Evolutionary conservation across 2,113 vertebrate genomes (phyloP).

Genomic region (Coptodon rendalli): DNA sequence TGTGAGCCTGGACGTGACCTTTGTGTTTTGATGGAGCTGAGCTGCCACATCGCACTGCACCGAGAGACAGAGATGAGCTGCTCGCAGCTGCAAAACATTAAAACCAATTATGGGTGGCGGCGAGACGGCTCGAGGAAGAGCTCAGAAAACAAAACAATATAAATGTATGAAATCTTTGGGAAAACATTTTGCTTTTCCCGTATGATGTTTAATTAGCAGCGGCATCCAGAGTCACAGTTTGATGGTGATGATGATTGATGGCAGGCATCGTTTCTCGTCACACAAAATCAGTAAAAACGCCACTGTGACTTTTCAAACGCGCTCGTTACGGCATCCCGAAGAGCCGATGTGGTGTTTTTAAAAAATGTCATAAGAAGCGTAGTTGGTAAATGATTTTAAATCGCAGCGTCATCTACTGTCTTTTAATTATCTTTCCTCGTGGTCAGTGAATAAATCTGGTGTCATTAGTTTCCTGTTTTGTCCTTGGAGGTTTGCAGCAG

Average conservation of each 20-base stretch:
- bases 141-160: neutral
- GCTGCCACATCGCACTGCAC: neutral
- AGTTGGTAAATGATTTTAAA: neutral
- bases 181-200: neutral
- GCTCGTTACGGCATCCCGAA: neutral
- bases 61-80: neutral
- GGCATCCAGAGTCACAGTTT: neutral
- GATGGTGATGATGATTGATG: neutral
- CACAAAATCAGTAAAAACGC: neutral
- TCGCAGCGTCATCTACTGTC: neutral
- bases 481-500: neutral
- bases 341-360: neutral
- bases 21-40: neutral
- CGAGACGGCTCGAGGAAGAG: neutral
- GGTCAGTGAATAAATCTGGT: conserved; percentile 30
- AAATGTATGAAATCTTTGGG: neutral
- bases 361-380: neutral
- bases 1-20: neutral
- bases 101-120: neutral
- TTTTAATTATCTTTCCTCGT: neutral
- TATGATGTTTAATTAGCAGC: neutral
- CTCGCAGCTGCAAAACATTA: neutral
- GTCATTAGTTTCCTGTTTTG: conserved; percentile 38
- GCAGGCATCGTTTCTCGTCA: neutral
- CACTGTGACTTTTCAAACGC: neutral